phyloP scores from a whole-genome alignment of 2,797 vertebrate genomes.

The Myotis findleyi region DNA sequence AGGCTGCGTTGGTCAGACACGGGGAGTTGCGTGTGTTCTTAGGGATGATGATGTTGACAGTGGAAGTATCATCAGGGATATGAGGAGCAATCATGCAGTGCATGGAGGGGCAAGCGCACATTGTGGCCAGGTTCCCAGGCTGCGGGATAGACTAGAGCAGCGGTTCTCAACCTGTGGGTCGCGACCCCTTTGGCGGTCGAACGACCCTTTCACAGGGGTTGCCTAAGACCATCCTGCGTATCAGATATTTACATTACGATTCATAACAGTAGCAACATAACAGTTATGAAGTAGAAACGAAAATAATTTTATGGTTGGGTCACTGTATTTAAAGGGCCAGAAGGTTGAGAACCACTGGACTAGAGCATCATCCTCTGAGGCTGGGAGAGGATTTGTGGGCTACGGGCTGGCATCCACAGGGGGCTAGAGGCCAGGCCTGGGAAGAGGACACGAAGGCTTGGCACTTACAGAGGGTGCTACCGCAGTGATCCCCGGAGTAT shows the following conservation, averaged over 20 bases:
- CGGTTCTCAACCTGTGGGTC: too few species aligned
- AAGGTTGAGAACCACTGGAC: not conserved
- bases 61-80: not conserved
- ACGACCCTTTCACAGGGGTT: too few species aligned
- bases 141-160: not conserved
- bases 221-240: too few species aligned
- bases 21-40: not conserved
- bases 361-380: not conserved
- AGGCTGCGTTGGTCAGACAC: not conserved
- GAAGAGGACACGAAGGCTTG: not conserved
- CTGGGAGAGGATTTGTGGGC: not conserved
- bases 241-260: too few species aligned
- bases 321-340: too few species aligned
- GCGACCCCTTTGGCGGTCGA: too few species aligned
- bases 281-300: too few species aligned
- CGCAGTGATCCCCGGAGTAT: not conserved
- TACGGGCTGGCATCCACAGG: not conserved
- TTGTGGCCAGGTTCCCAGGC: not conserved
- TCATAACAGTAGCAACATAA: too few species aligned
- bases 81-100: not conserved
- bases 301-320: too few species aligned
- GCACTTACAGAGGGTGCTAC: not conserved
- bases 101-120: rapidly evolving
- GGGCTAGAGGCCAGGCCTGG: not conserved
- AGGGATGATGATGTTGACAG: not conserved